Conservation (phyloP, 1,140 invertebrate genomes). For the Agraylea sexmaculata region DNA sequence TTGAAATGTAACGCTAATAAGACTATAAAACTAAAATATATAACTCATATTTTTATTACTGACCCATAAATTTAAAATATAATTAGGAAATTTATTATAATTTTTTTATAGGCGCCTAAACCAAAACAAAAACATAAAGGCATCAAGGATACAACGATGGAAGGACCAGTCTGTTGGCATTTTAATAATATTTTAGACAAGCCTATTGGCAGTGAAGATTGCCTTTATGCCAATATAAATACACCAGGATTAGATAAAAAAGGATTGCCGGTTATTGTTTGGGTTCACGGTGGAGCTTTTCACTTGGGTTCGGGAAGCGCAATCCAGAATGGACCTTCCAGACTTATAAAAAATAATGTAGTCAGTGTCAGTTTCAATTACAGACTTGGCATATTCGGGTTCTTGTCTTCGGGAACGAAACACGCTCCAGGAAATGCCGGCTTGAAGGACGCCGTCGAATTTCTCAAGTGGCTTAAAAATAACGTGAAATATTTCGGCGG, state of each 20-base stretch:
- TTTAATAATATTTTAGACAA: conserved; percentile 3
- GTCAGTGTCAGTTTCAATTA: conserved; percentile 58
- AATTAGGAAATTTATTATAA: no score
- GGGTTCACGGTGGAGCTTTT: conserved; percentile 53
- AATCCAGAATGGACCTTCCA: conserved; percentile 45
- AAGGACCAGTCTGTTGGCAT: conserved; percentile 23
- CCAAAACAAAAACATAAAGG: conserved; percentile 35
- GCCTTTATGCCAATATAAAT: conserved; percentile 30
- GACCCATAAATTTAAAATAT: no score
- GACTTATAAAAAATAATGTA: conserved; percentile 48
- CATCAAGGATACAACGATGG: conserved; percentile 28
- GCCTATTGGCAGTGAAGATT: conserved; percentile 25
- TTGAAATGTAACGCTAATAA: no score
- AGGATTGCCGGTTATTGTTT: conserved; percentile 48
- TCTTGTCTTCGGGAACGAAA: conserved; percentile 45
- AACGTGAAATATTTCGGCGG: conserved; percentile 41
- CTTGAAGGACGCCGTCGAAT: conserved; percentile 46
- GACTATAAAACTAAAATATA: no score
- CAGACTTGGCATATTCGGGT: conserved; percentile 52
- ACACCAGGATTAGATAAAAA: conserved; percentile 23
- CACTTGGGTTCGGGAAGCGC: conserved; percentile 40
- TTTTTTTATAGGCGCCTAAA: conserved; percentile 31
- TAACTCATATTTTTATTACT: no score
- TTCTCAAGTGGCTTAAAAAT: conserved; percentile 43
- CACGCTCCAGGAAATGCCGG: conserved; percentile 47